These are phyloP conservation scores for Melanophora roralis DNA, from an alignment of 2,888 invertebrate genomes.

Conservation along the genomic window DNA sequence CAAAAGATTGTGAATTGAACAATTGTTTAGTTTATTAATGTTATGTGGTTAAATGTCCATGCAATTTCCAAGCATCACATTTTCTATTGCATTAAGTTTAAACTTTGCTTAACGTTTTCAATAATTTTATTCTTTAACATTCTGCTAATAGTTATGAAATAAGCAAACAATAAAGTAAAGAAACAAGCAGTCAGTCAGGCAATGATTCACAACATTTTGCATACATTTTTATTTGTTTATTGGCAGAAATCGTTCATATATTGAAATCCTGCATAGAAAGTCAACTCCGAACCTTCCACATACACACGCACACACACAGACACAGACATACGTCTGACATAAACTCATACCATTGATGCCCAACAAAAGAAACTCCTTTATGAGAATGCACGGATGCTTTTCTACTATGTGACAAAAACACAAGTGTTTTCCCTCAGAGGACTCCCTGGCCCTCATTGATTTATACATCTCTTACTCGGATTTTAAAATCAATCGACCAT, in stretches of 20 bases:
- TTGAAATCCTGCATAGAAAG: not conserved
- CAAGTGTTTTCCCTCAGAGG: too few relatives aligned
- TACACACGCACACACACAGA: not conserved
- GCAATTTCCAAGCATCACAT: too few relatives aligned
- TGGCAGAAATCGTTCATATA: conserved; percentile 17
- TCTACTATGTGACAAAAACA: too few relatives aligned
- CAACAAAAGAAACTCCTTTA: too few relatives aligned
- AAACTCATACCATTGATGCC: too few relatives aligned
- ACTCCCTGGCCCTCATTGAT: too few relatives aligned
- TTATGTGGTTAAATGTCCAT: too few relatives aligned
- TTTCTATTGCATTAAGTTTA: too few relatives aligned
- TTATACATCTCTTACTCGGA: not conserved
- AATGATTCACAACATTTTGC: conserved; percentile 27
- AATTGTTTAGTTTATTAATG: too few relatives aligned
- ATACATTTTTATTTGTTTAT: conserved; percentile 24
- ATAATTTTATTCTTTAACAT: not conserved
- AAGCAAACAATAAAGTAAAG: conserved; percentile 22
- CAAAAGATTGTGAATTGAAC: too few relatives aligned
- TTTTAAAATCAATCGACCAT: conserved; percentile 25
- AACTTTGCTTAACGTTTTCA: not conserved
- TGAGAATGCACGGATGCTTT: too few relatives aligned
- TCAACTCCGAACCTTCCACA: not conserved
- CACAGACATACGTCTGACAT: not conserved
- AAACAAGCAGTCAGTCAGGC: conserved; percentile 13
- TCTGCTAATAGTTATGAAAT: not conserved